Evolutionary conservation across 2,888 invertebrate species (phyloP), one percentile per base, ranked within the genome.

Genomic region (Nomada goodeniana): DNA sequence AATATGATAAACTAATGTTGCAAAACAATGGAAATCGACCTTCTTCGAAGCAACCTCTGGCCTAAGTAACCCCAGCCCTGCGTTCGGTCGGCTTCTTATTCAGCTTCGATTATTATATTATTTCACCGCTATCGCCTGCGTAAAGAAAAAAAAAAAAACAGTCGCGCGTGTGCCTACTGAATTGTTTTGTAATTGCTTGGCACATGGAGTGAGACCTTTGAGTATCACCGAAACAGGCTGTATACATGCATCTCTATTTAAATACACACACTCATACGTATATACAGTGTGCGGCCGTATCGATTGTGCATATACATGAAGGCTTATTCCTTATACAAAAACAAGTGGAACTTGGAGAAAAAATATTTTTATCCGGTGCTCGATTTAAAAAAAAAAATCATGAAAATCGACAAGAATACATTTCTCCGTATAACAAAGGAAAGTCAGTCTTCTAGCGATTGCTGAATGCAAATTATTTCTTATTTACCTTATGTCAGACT

Each of bases 91-190:
- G 88, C 86, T 82, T 86, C 81, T 83, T 74, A 70, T 84, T 83
- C 82, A 79, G 88, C 88, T 88, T 88, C 85, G 75, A 85, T 83
- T 88, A 86, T 84, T 70, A 57, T 80, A 74, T 72, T 87, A 82
- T 84, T 78, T 85, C 83, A 86, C 86, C 81, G 86, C 88, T 86
- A 84, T 76, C 84, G 88, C 88, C 86, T 88, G 86, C 86, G 88
- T 84, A 86, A 23, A 23, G 88, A 57, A 84, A 23, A 88, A 57
- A 84, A 73, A 60, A 60, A n/a, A n/a, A 50, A 18, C 7, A 76
- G n/a, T 75, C 82, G 84, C 88, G 88, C 84, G 87, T 85, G 85
- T 84, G 80, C 85, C 83, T 88, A 86, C 76, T 84, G 77, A 86
- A 85, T 88, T 86, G 83, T 83, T 83, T 81, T 83, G 83, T 85